phyloP scores from a whole-genome alignment of 1,140 invertebrate genomes.

The Anagrus nilaparvatae region DNA sequence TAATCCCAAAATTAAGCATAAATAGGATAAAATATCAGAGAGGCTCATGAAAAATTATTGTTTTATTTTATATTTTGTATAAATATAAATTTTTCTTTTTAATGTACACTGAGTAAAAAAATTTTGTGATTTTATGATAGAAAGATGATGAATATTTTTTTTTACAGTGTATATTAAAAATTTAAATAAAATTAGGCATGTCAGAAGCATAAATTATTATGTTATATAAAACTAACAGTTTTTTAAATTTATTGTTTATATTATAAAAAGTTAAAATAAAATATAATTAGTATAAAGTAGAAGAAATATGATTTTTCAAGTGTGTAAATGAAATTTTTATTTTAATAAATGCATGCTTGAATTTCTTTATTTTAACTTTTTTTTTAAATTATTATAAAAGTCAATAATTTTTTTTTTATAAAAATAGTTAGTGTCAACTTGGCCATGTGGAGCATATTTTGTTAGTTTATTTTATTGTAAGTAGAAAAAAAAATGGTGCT shows the following conservation, averaged over 20 bases:
- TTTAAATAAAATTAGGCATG: constrained; percentile 27
- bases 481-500: constrained; percentile 30
- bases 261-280: constrained; percentile 16
- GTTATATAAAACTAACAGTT: constrained; percentile 11
- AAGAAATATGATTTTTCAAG: constrained; percentile 4
- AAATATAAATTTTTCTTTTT: no score
- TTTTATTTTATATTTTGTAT: constrained; percentile 7
- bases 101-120: no score
- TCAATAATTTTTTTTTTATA: constrained; percentile 12
- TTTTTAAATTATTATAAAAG: constrained; percentile 4
- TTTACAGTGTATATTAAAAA: constrained; percentile 4
- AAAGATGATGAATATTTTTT: constrained; percentile 4
- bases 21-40: constrained; percentile 23
- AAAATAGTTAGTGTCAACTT: constrained; percentile 41
- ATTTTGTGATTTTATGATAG: not conserved
- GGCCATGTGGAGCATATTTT: constrained; percentile 42
- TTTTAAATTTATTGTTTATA: constrained; percentile 16
- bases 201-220: constrained; percentile 30
- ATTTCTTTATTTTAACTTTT: not conserved
- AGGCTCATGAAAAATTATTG: constrained; percentile 36
- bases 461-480: constrained; percentile 33
- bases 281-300: constrained; percentile 8
- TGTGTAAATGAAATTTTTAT: constrained; percentile 4
- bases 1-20: constrained; percentile 21
- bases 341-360: constrained; percentile 8